These are phyloP conservation scores for Calonectris borealis DNA, from an alignment of 2,113 vertebrate genomes.

Conservation along the genomic window DNA sequence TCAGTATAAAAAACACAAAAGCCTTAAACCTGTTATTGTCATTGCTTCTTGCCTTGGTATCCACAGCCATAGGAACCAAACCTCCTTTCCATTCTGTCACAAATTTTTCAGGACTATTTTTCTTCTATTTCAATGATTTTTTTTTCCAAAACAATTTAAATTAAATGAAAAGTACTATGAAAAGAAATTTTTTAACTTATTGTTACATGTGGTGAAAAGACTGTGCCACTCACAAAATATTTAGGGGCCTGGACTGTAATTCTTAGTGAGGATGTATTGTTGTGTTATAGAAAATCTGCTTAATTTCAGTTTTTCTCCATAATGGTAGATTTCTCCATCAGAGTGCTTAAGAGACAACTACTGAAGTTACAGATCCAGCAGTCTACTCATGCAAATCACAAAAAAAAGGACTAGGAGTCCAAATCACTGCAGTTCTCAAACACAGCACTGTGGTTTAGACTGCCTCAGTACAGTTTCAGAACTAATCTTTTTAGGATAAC, in stretches of 20 bases:
- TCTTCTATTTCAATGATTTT: neutral
- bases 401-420: neutral
- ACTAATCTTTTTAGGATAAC: neutral
- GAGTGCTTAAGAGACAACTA: neutral
- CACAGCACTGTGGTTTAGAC: neutral
- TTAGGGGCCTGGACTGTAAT: neutral
- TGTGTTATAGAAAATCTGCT: neutral
- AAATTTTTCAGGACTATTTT: neutral
- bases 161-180: neutral
- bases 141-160: neutral
- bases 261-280: neutral
- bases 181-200: neutral
- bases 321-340: neutral
- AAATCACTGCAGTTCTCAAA: neutral
- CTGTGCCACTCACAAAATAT: neutral
- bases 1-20: neutral
- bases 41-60: neutral
- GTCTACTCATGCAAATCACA: neutral
- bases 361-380: neutral
- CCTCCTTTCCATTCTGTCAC: neutral
- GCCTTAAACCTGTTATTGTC: neutral
- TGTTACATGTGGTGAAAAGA: neutral
- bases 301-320: neutral
- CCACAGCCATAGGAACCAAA: neutral
- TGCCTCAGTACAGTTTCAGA: neutral